Percentiles rank a stretch among this genome's conserved stretches.
phyloP scores from a whole-genome alignment of 64 coral and sea anemone species.

The Anthopleura sola region DNA sequence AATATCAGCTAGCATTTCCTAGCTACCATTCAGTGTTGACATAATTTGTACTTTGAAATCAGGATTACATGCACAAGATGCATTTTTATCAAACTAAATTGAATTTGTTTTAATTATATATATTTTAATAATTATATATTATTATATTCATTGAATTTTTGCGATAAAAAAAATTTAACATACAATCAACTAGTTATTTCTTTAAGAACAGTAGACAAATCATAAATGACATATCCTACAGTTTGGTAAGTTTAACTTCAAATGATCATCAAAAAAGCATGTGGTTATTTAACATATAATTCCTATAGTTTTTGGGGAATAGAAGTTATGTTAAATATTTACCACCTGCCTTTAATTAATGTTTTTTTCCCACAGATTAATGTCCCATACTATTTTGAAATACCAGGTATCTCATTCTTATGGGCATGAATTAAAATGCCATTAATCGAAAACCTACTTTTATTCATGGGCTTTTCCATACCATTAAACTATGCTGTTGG shows the following conservation, averaged over 20 bases:
- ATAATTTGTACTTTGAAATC: background rate
- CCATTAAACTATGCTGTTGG: background rate
- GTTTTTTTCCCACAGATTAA: background rate
- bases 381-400: too few species aligned
- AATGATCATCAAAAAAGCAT: too few species aligned
- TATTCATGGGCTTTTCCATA: too few species aligned
- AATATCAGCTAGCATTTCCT: background rate
- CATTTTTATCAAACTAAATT: background rate
- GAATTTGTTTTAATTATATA: background rate
- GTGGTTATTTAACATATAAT: too few species aligned
- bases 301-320: too few species aligned
- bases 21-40: background rate
- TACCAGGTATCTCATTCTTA: too few species aligned
- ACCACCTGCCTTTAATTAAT: background rate
- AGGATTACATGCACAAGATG: background rate
- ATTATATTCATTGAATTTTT: background rate
- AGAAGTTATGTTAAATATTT: too few species aligned
- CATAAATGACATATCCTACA: too few species aligned
- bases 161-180: background rate
- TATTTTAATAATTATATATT: background rate
- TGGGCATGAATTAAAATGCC: background rate
- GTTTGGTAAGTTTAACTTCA: too few species aligned
- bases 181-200: background rate
- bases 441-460: background rate
- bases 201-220: background rate